Evolutionary conservation across 2,888 invertebrate species (phyloP), one percentile per base, ranked within the genome.

Genomic region (Andrena dorsata): DNA sequence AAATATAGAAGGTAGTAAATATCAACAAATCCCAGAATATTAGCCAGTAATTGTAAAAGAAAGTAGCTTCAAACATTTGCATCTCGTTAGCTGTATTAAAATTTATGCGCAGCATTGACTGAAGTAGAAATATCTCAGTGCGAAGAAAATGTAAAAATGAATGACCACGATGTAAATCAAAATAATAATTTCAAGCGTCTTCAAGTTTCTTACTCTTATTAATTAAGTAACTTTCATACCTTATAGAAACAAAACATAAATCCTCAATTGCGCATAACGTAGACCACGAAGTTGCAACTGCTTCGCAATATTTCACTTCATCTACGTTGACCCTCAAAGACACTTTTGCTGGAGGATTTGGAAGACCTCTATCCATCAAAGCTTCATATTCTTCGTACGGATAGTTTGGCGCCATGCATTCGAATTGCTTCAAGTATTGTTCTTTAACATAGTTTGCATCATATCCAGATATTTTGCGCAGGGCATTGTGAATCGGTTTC

Each of bases 351-450:
- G 98, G 93, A 97, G 98, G 86, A 86, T 91, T 90, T 20, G 91
- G 85, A 23, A 89, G 75, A 41, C 95, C 95, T 91, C 96, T 95
- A 93, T 96, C 96, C 75, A 96, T 95, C 41, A 96, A 94, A 6
- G 96, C 96, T 86, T 95, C 95, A 89, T 96, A 97, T 88, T 96
- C 96, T 94, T 98, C 98, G 10, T 96, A 95, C 60, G 98, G 94
- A 94, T 98, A 98, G 91, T 97, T 97, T 0, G 98, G 97, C 1
- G 97, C 97, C 94, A 98, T 95, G n/a, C 95, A 95, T 89, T 97
- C 96, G 75, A 98, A 95, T 90, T 97, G 96, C 91, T 96, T 96
- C n/a, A 98, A 95, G 93, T 98, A 98, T 86, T 96, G 95, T 88
- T 96, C 96, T 92, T 97, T 98, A 0, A 98, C 96, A 91, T 96